These are phyloP conservation scores for Xiphophorus hellerii DNA, from an alignment of 2,113 vertebrate species.

Conservation along the genomic window DNA sequence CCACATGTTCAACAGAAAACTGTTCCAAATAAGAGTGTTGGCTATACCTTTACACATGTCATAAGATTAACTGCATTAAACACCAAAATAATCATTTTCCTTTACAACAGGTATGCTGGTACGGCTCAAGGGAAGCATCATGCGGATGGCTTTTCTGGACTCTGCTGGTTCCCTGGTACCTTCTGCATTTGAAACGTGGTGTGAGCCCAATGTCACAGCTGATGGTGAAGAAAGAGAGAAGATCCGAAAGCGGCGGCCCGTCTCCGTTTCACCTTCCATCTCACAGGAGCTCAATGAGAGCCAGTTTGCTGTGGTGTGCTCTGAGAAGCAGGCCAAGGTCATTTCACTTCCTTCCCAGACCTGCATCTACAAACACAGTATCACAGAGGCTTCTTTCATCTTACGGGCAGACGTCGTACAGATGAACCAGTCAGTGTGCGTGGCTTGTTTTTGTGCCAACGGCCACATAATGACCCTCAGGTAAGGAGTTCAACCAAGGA, in stretches of 20 bases:
- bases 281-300: constrained; percentile 95
- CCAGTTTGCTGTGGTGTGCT: constrained; percentile 97
- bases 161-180: constrained; percentile 86
- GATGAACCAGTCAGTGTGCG: constrained; percentile 88
- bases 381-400: constrained; percentile 97
- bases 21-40: too few relatives aligned
- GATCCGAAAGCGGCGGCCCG: constrained; percentile 89
- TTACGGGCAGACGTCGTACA: constrained; percentile 93
- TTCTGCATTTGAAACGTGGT: constrained; percentile 90
- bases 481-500: constrained; percentile 73
- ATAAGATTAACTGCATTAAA: too few relatives aligned
- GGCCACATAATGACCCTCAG: constrained; percentile 99
- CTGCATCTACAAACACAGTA: constrained; percentile 95
- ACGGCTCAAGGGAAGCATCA: constrained; percentile 91
- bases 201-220: constrained; percentile 87
- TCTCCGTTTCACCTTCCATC: constrained; percentile 94
- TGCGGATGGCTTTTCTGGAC: constrained; percentile 94
- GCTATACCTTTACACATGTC: too few relatives aligned
- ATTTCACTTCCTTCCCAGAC: constrained; percentile 94
- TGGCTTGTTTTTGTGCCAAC: constrained; percentile 98
- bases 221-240: constrained; percentile 97
- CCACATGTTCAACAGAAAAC: too few relatives aligned
- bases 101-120: constrained; percentile 96
- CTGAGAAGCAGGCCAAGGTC: constrained; percentile 99
- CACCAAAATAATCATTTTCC: too few relatives aligned